These are phyloP conservation scores for Percopsis omiscomaycus DNA, from an alignment of 2,797 vertebrate genomes.

Conservation along the genomic window DNA sequence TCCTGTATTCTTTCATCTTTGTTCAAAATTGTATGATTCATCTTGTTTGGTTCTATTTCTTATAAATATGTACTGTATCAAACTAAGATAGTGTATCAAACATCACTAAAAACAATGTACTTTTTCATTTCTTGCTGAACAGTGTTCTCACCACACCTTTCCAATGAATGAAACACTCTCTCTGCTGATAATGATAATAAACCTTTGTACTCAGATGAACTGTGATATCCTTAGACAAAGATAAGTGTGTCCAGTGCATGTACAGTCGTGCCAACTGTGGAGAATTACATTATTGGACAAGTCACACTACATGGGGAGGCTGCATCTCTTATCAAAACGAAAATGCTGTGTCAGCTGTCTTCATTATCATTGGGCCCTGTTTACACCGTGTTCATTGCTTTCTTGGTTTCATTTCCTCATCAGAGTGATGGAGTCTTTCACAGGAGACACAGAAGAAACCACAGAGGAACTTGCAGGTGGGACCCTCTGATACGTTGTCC, in stretches of 20 bases:
- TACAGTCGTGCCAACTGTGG: conserved; percentile 2
- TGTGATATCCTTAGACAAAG: conserved; percentile 31
- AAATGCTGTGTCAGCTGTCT: conserved; percentile 1
- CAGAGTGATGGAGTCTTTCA: conserved; percentile 80
- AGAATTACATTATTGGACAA: conserved; percentile 2
- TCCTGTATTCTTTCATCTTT: conserved; percentile 5
- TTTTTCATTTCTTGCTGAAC: conserved; percentile 3
- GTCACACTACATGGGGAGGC: background rate
- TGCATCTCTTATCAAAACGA: conserved; percentile 10
- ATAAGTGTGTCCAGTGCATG: conserved; percentile 2
- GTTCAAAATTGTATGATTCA: background rate
- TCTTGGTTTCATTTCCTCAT: conserved; percentile 29
- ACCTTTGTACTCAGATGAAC: conserved; percentile 68
- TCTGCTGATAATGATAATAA: conserved; percentile 57
- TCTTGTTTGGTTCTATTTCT: background rate
- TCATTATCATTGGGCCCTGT: background rate
- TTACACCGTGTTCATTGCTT: background rate
- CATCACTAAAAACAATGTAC: background rate
- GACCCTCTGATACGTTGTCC: conserved; percentile 21
- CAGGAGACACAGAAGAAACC: conserved; percentile 79
- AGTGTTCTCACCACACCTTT: conserved; percentile 14
- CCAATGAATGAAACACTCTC: conserved; percentile 11
- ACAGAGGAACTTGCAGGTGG: conserved; percentile 86
- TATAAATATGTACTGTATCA: background rate
- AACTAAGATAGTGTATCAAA: background rate